Evolutionary conservation across 2,113 vertebrate genomes (phyloP).

Genomic region (Limanda limanda): DNA sequence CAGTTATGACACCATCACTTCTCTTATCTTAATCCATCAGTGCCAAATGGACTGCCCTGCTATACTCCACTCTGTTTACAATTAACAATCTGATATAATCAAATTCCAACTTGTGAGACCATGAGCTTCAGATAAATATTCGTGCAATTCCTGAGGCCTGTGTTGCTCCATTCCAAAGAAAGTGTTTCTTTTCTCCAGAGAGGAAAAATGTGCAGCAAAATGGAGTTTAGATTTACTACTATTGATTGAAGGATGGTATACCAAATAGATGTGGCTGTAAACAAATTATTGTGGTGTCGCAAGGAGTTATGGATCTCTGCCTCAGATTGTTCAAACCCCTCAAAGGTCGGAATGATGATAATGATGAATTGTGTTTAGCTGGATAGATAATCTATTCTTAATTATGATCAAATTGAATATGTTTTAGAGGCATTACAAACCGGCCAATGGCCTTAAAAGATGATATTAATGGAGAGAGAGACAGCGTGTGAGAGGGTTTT

Average conservation of each 20-base stretch:
- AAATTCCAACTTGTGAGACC: slow-evolving; percentile 11
- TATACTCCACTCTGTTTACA: slow-evolving; percentile 31
- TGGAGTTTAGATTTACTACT: slow-evolving; percentile 51
- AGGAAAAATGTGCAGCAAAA: slow-evolving; percentile 45
- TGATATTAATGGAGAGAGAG: slow-evolving; percentile 59
- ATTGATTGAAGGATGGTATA: slow-evolving; percentile 68
- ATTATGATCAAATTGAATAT: slow-evolving; percentile 78
- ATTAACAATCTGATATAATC: slow-evolving; percentile 29
- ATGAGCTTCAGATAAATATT: background rate
- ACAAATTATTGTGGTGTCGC: slow-evolving; percentile 74
- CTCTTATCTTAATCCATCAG: slow-evolving; percentile 49
- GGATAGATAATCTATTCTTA: slow-evolving; percentile 81
- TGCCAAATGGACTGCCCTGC: slow-evolving; percentile 26
- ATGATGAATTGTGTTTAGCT: slow-evolving; percentile 69
- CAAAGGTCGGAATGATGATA: slow-evolving; percentile 73
- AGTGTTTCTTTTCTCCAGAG: background rate
- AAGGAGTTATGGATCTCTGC: slow-evolving; percentile 73
- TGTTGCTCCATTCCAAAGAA: background rate
- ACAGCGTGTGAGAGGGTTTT: slow-evolving; percentile 49
- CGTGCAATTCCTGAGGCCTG: background rate
- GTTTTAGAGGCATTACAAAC: slow-evolving; percentile 63
- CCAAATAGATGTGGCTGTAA: slow-evolving; percentile 69
- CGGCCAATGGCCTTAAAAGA: slow-evolving; percentile 63
- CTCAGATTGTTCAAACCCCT: slow-evolving; percentile 70
- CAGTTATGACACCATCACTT: slow-evolving; percentile 50